Evolutionary conservation across 2,113 vertebrate genomes (phyloP), one percentile per base, ranked within the genome.

Genomic region (Ploceus nigricollis): DNA sequence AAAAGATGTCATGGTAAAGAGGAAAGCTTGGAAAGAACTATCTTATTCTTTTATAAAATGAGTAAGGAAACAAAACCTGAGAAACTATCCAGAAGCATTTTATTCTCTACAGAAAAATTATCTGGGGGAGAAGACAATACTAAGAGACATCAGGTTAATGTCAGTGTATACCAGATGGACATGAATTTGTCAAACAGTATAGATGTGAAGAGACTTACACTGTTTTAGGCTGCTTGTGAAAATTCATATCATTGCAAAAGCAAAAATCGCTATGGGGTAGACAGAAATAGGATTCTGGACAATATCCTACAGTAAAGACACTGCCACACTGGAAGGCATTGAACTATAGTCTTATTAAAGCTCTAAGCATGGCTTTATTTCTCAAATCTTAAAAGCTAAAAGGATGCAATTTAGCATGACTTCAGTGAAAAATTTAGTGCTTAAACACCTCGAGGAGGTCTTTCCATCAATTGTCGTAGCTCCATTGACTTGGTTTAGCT

Each of bases 381-480:
- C 37, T 87, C 51, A 84, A 54, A 8, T 51, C 35, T 66, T 24
- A 87, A 89, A 78, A 63, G 28, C 14, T 71, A 44, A 85, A 68
- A 18, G 8, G n/a, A 16, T 70, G 13, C 13, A 70, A 35, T 82
- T 85, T 82, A 69, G 1, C 12, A 13, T 57, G 27, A 61, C 14
- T 65, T 24, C 27, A 69, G 24, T 45, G 20, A 88, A 57, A 58
- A 60, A 56, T 20, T 11, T 72, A 56, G 22, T 17, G 5, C 37
- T 61, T 86, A 57, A 89, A 61, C 17, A 57, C 8, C 40, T 80
- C n/a, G 63, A 85, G 40, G 47, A 75, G 44, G 53, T 54, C 25
- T 75, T 71, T 63, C 22, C 13, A 5, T 48, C 37, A 31, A 1
- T 10, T 75, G 13, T 68, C 0, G 0, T 64, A 80, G 35, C 22